These are phyloP conservation scores for Eulemur coronatus DNA, from an alignment of 2,797 vertebrate species.

Conservation along the genomic window DNA sequence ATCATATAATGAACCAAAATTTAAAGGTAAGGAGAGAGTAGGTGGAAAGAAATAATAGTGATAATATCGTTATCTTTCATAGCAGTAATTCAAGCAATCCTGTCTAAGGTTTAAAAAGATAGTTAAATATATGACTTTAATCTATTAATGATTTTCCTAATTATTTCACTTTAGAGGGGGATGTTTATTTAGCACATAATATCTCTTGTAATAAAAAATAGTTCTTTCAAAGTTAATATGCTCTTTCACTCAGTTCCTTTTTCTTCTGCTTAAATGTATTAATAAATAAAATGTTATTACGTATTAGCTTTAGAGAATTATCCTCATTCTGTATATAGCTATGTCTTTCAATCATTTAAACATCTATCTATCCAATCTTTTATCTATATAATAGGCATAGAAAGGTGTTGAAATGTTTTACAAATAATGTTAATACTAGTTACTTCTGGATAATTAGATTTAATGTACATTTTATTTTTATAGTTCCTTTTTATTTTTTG, in stretches of 20 bases:
- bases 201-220: neutral
- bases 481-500: neutral
- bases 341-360: conserved; percentile 2
- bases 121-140: neutral
- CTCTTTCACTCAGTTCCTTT: neutral
- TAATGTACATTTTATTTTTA: neutral
- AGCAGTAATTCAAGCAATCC: neutral
- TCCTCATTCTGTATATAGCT: neutral
- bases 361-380: neutral
- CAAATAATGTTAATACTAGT: neutral
- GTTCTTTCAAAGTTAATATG: neutral
- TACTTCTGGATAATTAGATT: neutral
- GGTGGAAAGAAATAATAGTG: neutral
- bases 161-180: neutral
- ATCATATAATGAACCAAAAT: neutral
- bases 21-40: neutral
- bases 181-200: neutral
- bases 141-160: neutral
- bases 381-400: neutral
- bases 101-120: neutral
- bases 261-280: neutral
- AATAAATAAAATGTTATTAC: conserved; percentile 10
- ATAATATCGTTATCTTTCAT: neutral
- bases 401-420: conserved; percentile 19
- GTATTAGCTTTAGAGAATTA: neutral